Base-by-base conservation (phyloP, 2,888 invertebrate species). In the Nephrotoma appendiculata region DNA sequence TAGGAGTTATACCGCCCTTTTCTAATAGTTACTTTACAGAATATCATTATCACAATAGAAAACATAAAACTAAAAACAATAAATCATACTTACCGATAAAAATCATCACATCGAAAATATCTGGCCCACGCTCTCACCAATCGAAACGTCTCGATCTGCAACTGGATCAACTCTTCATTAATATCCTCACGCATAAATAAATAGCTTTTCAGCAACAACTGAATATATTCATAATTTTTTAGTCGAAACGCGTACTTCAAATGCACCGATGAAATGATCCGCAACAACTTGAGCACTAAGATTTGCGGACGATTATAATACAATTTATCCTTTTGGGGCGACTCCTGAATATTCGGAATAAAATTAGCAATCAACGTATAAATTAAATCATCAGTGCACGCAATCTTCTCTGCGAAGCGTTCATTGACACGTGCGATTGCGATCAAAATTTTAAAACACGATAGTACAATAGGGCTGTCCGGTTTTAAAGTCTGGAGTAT, bases 351-450 rank as follows among this genome's bases (percentile, higher is more conserved):
- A 86, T 87, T 87, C 41, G 95, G 95, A 11, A 94, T 88, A 90
- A 96, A 96, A 89, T 94, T 90, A 12, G 90, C 90, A 15, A 94
- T 90, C 19, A 96, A 92, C 15, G 92, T 91, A 1, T 93, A 91
- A 88, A 98, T 91, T 15, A 98, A 92, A 88, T 94, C 92, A 0
- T 94, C 94, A 88, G 93, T 94, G 85, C 93, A 92, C 12, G 94
- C 92, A 87, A 98, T 93, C 89, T 93, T 93, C 57, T 93, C 91
- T 0, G 96, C 94, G 86, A 94, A 93, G 88, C 95, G 93, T 71
- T 93, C 91, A 7, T 96, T 97, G 90, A 97, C 96, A 89, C 97
- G 94, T 0, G 95, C 94, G 57, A 98, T 91, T 88, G 97, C 94
- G 86, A 94, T 95, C 85, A 98, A 92, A 88, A 98, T 94, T 91